Evolutionary conservation across 2,888 invertebrate genomes (phyloP), one percentile per base, ranked within the genome.

Genomic region (Hyposoter dolosus): DNA sequence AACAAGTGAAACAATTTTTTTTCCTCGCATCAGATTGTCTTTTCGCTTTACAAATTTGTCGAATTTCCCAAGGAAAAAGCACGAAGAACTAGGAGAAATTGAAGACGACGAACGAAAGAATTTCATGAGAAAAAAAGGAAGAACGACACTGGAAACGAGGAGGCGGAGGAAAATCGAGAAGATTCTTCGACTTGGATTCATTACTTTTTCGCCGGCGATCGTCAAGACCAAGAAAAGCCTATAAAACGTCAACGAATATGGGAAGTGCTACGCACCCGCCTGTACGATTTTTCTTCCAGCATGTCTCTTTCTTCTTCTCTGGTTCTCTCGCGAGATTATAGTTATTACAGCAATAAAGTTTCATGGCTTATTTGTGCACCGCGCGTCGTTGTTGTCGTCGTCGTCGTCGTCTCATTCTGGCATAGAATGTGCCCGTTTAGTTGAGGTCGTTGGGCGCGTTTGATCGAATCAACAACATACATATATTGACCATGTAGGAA

Each of bases 301-400:
- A 40, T 12, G 56, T 71, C 32, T 63, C 71, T 68, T 45, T 53
- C 50, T 63, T 47, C 40, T 45, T 69, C 50, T 28, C 28, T 28
- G 75, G 56, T 72, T 69, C 77, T 80, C 83, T 82, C 84, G 28
- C 28, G 84, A 90, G 91, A 91, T 92, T 89, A 90, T 90, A 90
- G 91, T 91, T 92, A 91, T 91, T 90, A 90, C 90, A 83, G 92
- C 86, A 91, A 92, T 92, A 92, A 92, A 91, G 90, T 89, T 89
- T 88, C 90, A 89, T 88, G 89, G 90, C 90, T 91, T 90, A 90
- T 90, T 92, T 91, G 89, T 88, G 77, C 79, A 77, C 77, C 63
- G 71, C n/a, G 72, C 66, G 72, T 66, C 72, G 66, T 68, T 35
- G 40, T 40, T 9, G 40, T 40, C 19, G 72, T 68, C 66, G 72